A percentile compares a stretch with the other conserved stretches of the same genome.
Conservation (phyloP, 2,797 vertebrate species). For the Sebastiscus albofasciatus region DNA sequence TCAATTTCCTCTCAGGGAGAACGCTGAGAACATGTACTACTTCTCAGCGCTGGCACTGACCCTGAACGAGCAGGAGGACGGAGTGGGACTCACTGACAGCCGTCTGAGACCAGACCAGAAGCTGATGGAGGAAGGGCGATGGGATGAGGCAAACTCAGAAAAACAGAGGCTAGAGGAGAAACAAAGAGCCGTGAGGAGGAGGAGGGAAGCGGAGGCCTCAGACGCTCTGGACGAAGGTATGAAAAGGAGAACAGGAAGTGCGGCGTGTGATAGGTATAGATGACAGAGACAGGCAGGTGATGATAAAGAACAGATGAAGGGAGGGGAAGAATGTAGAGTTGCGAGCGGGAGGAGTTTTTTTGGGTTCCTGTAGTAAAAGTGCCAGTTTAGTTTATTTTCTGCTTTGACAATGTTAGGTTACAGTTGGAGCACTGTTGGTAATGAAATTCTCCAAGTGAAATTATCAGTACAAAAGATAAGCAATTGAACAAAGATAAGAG, state of each 20-base stretch:
- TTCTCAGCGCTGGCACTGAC: slow-evolving; percentile 95
- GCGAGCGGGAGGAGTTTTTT: not conserved
- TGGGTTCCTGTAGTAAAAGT: not conserved
- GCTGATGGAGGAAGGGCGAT: slow-evolving; percentile 96
- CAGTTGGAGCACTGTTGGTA: not conserved
- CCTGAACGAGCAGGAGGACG: slow-evolving; percentile 90
- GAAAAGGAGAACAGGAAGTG: not conserved
- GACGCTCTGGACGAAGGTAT: slow-evolving; percentile 90
- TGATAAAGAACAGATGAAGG: not conserved
- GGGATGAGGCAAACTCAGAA: slow-evolving; percentile 96
- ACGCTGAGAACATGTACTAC: slow-evolving; percentile 97
- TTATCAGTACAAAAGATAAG: not conserved
- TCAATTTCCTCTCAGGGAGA: slow-evolving; percentile 83
- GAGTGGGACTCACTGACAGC: slow-evolving; percentile 91
- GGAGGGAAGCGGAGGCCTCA: slow-evolving; percentile 90
- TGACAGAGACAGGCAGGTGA: not conserved
- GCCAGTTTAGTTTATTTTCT: not conserved
- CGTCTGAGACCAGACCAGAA: slow-evolving; percentile 92
- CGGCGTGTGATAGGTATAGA: not conserved
- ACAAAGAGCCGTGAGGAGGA: slow-evolving; percentile 90
- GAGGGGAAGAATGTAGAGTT: not conserved
- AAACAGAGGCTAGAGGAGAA: slow-evolving; percentile 98
- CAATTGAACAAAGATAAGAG: not conserved
- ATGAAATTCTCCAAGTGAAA: not conserved
- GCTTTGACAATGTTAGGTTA: not conserved